phyloP scores from a whole-genome alignment of 2,888 invertebrate species.

The Caenorhabditis zanzibari region DNA sequence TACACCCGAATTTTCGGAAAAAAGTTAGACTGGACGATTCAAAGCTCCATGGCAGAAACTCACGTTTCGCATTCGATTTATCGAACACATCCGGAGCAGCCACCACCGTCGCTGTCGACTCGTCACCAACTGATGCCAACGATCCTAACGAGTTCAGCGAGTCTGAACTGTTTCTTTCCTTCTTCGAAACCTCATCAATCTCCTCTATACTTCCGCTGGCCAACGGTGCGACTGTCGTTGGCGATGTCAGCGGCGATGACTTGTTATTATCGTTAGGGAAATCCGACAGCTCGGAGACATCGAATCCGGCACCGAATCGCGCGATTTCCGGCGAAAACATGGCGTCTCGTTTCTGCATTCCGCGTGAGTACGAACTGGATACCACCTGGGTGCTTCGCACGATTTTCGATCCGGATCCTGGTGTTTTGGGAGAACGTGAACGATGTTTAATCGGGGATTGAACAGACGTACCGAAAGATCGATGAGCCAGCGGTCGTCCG shows the following conservation, averaged over 20 bases:
- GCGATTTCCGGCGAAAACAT: slow-evolving; percentile 57
- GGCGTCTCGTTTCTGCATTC: slow-evolving; percentile 55
- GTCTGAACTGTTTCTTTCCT: slow-evolving; percentile 72
- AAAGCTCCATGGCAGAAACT: no score
- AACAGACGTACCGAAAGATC: slow-evolving; percentile 50
- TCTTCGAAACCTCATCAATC: slow-evolving; percentile 51
- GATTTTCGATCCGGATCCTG: slow-evolving; percentile 45
- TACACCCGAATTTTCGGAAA: no score
- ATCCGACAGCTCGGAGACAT: slow-evolving; percentile 34
- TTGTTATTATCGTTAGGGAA: slow-evolving; percentile 29
- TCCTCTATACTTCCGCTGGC: slow-evolving; percentile 55
- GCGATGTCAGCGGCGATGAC: slow-evolving; percentile 52
- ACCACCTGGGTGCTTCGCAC: slow-evolving; percentile 59
- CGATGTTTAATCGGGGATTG: slow-evolving; percentile 48
- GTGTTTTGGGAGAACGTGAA: slow-evolving; percentile 55
- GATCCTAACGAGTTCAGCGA: slow-evolving; percentile 76
- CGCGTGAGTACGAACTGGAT: slow-evolving; percentile 48
- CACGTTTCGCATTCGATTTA: slow-evolving; percentile 45
- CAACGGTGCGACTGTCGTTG: slow-evolving; percentile 45
- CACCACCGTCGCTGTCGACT: slow-evolving; percentile 56
- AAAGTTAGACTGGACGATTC: no score
- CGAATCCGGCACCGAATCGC: slow-evolving; percentile 59
- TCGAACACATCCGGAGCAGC: slow-evolving; percentile 39
- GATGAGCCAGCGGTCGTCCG: slow-evolving; percentile 48
- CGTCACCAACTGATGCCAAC: slow-evolving; percentile 63